Percentiles rank a stretch among this genome's conserved stretches.
Conservation (phyloP, 2,888 invertebrate genomes). For the Hirtodrosophila trivittata region DNA sequence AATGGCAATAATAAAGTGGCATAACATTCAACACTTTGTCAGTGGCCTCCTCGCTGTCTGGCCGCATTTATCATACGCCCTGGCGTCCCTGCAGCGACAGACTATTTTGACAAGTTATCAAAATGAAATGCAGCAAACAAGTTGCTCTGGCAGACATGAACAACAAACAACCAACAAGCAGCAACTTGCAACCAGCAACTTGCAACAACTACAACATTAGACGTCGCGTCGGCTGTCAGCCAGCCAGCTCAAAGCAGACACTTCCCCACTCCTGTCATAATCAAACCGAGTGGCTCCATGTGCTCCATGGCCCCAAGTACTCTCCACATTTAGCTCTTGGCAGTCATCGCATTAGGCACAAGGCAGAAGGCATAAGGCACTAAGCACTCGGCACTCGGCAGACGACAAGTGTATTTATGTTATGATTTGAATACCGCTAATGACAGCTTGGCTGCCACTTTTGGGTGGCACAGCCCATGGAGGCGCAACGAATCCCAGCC, state of each 20-base stretch:
- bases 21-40: constrained; percentile 77
- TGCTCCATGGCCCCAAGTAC: constrained; percentile 18
- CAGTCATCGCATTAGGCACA: constrained; percentile 32
- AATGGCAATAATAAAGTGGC: constrained; percentile 75
- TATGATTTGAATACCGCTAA: constrained; percentile 81
- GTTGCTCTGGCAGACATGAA: constrained; percentile 44
- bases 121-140: constrained; percentile 73
- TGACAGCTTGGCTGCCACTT: constrained; percentile 59
- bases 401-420: constrained; percentile 82
- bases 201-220: constrained; percentile 12
- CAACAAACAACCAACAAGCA: constrained; percentile 11
- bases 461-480: constrained; percentile 28
- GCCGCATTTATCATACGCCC: constrained; percentile 75
- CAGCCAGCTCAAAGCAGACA: constrained; percentile 10
- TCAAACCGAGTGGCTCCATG: constrained; percentile 28
- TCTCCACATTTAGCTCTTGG: constrained; percentile 17
- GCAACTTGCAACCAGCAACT: constrained; percentile 12
- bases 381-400: constrained; percentile 47
- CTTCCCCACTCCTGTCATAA: constrained; percentile 44
- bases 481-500: constrained; percentile 1
- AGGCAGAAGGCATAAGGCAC: constrained; percentile 56
- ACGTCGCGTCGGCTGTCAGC: constrained; percentile 29
- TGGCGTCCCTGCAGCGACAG: constrained; percentile 47
- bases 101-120: constrained; percentile 81
- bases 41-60: constrained; percentile 71